Conservation (phyloP, 2,888 invertebrate species). For the Lamellibrachia satsuma region DNA sequence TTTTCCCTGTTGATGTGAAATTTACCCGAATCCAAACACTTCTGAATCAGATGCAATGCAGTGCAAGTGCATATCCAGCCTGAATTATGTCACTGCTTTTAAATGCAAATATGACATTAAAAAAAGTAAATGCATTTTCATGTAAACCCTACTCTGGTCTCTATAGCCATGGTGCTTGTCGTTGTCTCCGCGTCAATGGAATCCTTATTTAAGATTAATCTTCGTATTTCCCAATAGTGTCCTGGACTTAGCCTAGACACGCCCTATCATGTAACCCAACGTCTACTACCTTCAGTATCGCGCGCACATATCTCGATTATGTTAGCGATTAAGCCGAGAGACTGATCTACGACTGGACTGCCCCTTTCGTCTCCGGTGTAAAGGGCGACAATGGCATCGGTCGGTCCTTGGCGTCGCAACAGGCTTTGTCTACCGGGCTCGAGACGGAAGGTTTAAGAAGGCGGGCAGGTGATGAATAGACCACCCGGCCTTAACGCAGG, state of each 20-base stretch:
- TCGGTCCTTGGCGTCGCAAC: background rate
- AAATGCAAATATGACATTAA: too few relatives aligned
- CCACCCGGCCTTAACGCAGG: background rate
- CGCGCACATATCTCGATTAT: background rate
- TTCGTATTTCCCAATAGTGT: background rate
- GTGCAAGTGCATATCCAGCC: too few relatives aligned
- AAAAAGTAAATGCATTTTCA: background rate
- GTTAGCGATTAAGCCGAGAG: background rate
- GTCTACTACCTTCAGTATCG: constrained; percentile 1
- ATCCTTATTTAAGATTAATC: background rate
- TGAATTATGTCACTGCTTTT: too few relatives aligned
- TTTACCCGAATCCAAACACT: too few relatives aligned
- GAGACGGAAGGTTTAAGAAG: background rate
- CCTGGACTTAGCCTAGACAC: background rate
- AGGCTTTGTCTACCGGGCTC: background rate
- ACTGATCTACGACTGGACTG: background rate
- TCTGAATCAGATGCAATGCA: too few relatives aligned
- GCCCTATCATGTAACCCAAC: background rate
- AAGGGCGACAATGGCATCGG: background rate
- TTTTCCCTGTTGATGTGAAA: too few relatives aligned
- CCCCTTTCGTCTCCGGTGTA: background rate
- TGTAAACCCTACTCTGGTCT: background rate
- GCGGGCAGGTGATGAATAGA: background rate
- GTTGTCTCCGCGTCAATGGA: background rate
- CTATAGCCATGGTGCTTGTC: too few relatives aligned